Base-by-base conservation (phyloP, 1,140 invertebrate species). In the Antheraea pernyi region DNA sequence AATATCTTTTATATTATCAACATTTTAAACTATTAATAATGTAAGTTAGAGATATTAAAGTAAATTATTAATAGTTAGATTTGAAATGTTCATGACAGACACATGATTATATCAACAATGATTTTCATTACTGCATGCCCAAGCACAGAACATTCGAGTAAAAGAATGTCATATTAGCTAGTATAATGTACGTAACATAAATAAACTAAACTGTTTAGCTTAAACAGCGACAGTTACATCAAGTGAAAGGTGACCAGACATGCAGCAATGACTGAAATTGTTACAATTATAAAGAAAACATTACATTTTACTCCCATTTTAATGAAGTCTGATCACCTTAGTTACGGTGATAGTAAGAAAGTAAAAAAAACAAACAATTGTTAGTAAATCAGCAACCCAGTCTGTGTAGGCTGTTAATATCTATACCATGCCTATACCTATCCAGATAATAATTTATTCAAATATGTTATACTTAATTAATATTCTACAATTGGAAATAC, bases 111-210 rank as follows among this genome's bases (percentile, higher is more conserved):
- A 69, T 78, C 75, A 75, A 78, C 75, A 80, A 79, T 79, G 73
- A 82, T 73, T 84, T 82, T 83, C 88, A 92, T 92, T 90, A 89
- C 88, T 92, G 90, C 90, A 92, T 92, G 90, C 90, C 88, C 85
- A 92, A 91, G 86, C 90, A 89, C 84, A 86, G 74, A 84, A 87
- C 82, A 83, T 89, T 83, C 81, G 73, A 72, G 64, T 78, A 75
- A 37, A 76, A 75, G 81, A 83, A 88, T 81, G 82, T 88, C 72
- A 71, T 80, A 80, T 86, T 65, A 70, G 77, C 83, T 89, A 89
- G 82, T 75, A 13, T 37, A 70, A 81, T 22, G 69, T 72, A 74
- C 66, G 76, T 82, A 85, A 77, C 79, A 79, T 78, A 74, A 72
- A 76, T 70, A 74, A 80, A 79, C 83, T 63, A 79, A 80, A 78